These are phyloP conservation scores for Hydrotaea diabolus DNA, from an alignment of 2,888 invertebrate genomes.

Conservation along the genomic window DNA sequence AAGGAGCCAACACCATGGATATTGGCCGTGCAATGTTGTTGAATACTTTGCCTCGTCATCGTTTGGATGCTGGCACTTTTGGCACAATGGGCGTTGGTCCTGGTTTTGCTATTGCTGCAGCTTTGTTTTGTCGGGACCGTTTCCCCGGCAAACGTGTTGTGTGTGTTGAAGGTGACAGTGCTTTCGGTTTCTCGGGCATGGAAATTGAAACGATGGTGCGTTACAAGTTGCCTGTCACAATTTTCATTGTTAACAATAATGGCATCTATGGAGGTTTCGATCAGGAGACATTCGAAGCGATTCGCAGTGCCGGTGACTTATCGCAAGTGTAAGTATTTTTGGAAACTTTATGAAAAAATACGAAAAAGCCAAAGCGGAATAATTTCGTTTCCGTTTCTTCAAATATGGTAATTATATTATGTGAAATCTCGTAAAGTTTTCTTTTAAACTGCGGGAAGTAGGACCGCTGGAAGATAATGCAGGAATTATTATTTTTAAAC, in stretches of 20 bases:
- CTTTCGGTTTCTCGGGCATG: constrained; percentile 99
- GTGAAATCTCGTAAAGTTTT: no score
- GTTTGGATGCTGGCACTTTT: constrained; percentile 97
- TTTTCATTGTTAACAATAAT: constrained; percentile 96
- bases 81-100: constrained; percentile 98
- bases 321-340: constrained; percentile 85
- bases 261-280: constrained; percentile 96
- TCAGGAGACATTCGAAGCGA: constrained; percentile 86
- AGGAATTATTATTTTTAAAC: no score
- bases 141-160: constrained; percentile 91
- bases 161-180: constrained; percentile 98
- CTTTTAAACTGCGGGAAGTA: no score
- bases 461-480: no score
- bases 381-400: no score
- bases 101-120: constrained; percentile 95
- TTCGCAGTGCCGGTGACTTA: constrained; percentile 87
- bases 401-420: no score
- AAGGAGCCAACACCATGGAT: constrained; percentile 99
- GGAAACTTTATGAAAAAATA: background rate
- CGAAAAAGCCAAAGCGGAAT: no score
- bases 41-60: constrained; percentile 91
- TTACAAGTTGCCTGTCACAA: constrained; percentile 93
- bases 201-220: constrained; percentile 98
- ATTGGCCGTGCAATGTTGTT: constrained; percentile 94
- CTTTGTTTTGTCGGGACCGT: constrained; percentile 92